These are phyloP conservation scores for Ips typographus DNA, from an alignment of 1,140 invertebrate genomes.

Conservation along the genomic window DNA sequence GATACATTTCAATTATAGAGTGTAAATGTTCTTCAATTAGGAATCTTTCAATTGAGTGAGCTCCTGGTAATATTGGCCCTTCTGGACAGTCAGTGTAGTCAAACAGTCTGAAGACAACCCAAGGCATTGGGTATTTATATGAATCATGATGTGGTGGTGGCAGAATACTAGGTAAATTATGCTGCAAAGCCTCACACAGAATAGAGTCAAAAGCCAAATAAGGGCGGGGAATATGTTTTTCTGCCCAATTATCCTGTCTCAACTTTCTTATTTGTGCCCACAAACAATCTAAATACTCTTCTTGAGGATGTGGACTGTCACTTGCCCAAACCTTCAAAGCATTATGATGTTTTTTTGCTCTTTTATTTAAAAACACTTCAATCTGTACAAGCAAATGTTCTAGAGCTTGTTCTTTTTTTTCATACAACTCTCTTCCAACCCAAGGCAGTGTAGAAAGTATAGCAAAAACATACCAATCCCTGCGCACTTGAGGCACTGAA, in stretches of 20 bases:
- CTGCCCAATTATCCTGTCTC: conserved; percentile 91
- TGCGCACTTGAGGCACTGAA: conserved; percentile 82
- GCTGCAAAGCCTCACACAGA: conserved; percentile 92
- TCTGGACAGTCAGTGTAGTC: conserved; percentile 99
- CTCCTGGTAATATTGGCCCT: conserved; percentile 85
- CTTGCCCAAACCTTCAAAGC: conserved; percentile 91
- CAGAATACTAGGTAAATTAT: conserved; percentile 86
- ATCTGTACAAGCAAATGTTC: conserved; percentile 91
- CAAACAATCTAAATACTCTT: conserved; percentile 97
- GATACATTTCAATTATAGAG: conserved; percentile 88
- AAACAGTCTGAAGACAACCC: conserved; percentile 92
- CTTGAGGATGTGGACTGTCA: conserved; percentile 92
- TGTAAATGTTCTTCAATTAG: conserved; percentile 96
- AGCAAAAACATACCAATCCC: conserved; percentile 96
- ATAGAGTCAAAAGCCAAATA: conserved; percentile 95
- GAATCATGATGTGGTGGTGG: conserved; percentile 90
- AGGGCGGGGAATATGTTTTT: conserved; percentile 93
- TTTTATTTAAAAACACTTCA: conserved; percentile 92
- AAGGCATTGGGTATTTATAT: conserved; percentile 86
- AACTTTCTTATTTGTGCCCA: conserved; percentile 96
- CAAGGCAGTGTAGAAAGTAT: conserved; percentile 92
- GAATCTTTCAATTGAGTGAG: conserved; percentile 96
- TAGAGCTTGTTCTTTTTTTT: conserved; percentile 94
- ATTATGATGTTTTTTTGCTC: conserved; percentile 87
- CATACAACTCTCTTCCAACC: conserved; percentile 94